phyloP scores from a whole-genome alignment of 2,888 invertebrate genomes.

The Alloplasta piceator region DNA sequence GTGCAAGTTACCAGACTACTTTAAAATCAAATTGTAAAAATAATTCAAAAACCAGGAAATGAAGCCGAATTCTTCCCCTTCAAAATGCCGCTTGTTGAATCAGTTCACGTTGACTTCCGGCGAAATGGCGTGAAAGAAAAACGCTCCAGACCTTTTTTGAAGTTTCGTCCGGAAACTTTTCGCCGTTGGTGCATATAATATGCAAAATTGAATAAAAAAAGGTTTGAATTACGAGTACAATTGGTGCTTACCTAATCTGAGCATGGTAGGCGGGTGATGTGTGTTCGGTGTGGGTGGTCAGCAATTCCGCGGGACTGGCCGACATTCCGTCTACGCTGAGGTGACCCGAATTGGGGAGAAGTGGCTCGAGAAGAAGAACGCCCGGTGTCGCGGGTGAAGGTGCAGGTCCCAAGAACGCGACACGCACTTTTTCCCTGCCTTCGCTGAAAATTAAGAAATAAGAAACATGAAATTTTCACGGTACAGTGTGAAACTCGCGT shows the following conservation, averaged over 20 bases:
- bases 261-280: constrained; percentile 81
- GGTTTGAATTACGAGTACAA: no score
- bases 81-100: no score
- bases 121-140: no score
- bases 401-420: constrained; percentile 80
- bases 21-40: no score
- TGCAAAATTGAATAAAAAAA: background rate
- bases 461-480: background rate
- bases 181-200: no score
- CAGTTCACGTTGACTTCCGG: no score
- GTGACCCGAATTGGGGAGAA: constrained; percentile 75
- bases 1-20: no score
- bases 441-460: constrained; percentile 75
- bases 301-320: constrained; percentile 79
- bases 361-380: constrained; percentile 80
- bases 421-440: constrained; percentile 82
- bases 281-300: constrained; percentile 82
- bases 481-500: no score
- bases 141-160: no score
- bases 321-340: constrained; percentile 77
- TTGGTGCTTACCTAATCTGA: constrained; percentile 79
- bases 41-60: no score
- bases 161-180: no score
- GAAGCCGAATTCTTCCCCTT: no score
- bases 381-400: constrained; percentile 82